Conservation (phyloP, 2,888 invertebrate species). For the Drosophila atripex region DNA sequence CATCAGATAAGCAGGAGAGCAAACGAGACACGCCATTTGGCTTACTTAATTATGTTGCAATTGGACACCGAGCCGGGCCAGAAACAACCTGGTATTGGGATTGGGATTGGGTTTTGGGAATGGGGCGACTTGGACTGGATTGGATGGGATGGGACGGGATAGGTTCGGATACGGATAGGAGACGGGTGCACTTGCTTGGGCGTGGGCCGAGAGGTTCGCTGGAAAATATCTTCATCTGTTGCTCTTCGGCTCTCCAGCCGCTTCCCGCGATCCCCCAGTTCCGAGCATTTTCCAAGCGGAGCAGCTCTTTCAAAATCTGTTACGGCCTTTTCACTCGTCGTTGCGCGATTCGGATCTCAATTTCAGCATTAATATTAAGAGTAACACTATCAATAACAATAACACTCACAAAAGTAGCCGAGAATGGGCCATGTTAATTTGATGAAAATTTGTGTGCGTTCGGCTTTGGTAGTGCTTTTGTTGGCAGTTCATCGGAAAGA, state of each 20-base stretch:
- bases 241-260: constrained; percentile 22
- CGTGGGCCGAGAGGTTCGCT: constrained; percentile 18
- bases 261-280: constrained; percentile 1
- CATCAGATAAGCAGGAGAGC: constrained; percentile 31
- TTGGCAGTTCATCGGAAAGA: constrained; percentile 61
- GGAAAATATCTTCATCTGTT: constrained; percentile 51
- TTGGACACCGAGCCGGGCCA: constrained; percentile 60
- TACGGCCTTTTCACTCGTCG: constrained; percentile 48
- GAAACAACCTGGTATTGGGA: constrained; percentile 28
- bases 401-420: constrained; percentile 28
- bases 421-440: constrained; percentile 71
- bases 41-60: constrained; percentile 79
- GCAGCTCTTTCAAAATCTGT: constrained; percentile 39
- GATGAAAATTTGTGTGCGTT: constrained; percentile 68
- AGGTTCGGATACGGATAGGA: background rate
- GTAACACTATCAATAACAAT: constrained; percentile 31
- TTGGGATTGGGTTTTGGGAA: constrained; percentile 24
- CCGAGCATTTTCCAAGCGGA: constrained; percentile 12
- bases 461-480: constrained; percentile 59
- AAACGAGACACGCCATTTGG: constrained; percentile 62
- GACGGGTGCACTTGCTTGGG: constrained; percentile 41
- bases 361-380: constrained; percentile 38
- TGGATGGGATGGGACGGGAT: background rate
- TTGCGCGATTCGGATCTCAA: constrained; percentile 42
- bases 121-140: constrained; percentile 20